A percentile compares a stretch with the other conserved stretches of the same genome.
phyloP scores from a whole-genome alignment of 2,113 vertebrate genomes.

The Oriolus oriolus region DNA sequence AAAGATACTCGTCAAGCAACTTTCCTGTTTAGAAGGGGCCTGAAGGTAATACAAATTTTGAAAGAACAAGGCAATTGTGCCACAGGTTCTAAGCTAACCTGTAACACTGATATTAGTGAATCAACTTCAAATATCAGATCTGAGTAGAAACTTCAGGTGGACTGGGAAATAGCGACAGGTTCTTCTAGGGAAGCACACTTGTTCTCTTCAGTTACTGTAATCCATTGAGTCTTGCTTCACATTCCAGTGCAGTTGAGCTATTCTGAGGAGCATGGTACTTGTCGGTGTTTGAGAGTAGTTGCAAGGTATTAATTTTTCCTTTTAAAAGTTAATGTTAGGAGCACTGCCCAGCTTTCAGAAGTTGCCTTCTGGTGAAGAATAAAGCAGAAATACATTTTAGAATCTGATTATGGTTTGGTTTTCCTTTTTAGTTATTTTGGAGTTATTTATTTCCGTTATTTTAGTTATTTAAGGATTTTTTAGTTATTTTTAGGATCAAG shows the following conservation, averaged over 20 bases:
- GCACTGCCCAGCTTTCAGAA: neutral
- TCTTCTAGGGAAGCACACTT: neutral
- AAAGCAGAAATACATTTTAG: neutral
- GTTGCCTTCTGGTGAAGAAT: neutral
- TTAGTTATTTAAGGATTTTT: neutral
- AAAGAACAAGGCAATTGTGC: neutral
- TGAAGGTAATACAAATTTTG: constrained; percentile 78
- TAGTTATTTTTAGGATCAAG: neutral
- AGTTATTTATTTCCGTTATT: neutral
- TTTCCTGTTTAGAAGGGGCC: constrained; percentile 89
- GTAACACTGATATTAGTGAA: neutral
- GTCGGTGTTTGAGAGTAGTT: neutral
- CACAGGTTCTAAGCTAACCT: neutral
- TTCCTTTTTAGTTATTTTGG: neutral
- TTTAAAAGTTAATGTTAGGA: neutral
- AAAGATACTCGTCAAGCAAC: constrained; percentile 91
- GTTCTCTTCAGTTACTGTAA: neutral
- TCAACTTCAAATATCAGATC: neutral
- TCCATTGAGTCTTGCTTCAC: neutral
- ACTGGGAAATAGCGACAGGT: neutral
- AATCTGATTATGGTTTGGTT: neutral
- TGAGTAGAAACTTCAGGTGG: neutral
- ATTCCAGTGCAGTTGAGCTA: neutral
- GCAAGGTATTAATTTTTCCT: neutral
- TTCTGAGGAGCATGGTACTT: neutral